Base-by-base conservation (phyloP, 1,140 invertebrate genomes). In the Drosophila gunungcola region DNA sequence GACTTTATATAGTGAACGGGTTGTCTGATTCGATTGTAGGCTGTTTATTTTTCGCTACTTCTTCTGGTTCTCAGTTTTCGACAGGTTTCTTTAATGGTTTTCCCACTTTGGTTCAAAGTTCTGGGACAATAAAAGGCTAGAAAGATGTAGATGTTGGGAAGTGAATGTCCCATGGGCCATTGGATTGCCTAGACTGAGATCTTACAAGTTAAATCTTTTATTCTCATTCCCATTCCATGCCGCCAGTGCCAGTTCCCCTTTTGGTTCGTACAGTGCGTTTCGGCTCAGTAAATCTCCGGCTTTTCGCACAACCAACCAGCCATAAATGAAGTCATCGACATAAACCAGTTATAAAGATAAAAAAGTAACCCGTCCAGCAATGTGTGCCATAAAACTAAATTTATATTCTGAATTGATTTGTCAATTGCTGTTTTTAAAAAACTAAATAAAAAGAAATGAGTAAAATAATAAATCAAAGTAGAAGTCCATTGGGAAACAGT, bases 301-400 rank as follows among this genome's bases (percentile, higher is more conserved):
- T 64, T 67, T 64, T 67, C 43, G 46, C 43, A 42, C 45, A 41
- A 42, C 48, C 45, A 38, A 64, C 62, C 58, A 21, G 46, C 45
- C 46, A 65, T 65, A 67, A 68, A 68, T 68, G 64, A 68, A 68
- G 64, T 68, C 64, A 68, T 68, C 64, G 61, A 65, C 61, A 32
- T 52, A 68, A 68, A 68, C 64, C 60, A 68, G 64, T 68, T 68
- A 43, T 68, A 43, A 41, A 65, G 63, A 65, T 45, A 68, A 65
- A 52, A 68, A 49, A 61, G 27, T 4, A 27, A 13, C 45, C 32
- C 34, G 21, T 39, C 43, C n/a, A 49, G 4, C 32, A 49, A 63
- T 34, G 32, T 65, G 64, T 11, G 60, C 38, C 39, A 49, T 68
- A 68, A 68, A 68, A 16, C 41, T 12, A 13, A 10, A 65, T 36